Base-by-base conservation (phyloP, 2,888 invertebrate genomes). In the Shargacucullia verbasci region DNA sequence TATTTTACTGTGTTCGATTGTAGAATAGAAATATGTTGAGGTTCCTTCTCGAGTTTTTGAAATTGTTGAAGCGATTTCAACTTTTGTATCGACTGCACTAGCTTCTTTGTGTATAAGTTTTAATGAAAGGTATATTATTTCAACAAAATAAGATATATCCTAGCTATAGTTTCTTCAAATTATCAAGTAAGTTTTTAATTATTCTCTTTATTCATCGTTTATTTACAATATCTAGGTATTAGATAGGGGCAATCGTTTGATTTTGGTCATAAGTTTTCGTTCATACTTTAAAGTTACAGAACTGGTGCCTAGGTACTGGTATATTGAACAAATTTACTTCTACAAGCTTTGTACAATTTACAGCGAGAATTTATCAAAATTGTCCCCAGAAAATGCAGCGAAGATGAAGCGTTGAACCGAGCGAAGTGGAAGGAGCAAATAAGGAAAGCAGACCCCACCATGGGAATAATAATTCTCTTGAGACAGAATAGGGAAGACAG, bases 1-100 rank as follows among this genome's bases (percentile, higher is more conserved):
- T 73, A 70, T 74, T 75, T 76, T 76, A 81, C 45, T 54, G 55
- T 50, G 58, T 63, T 64, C 63, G 52, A 63, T 54, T 57, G 56
- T 34, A 56, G 40, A 58, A 53, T 72, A 75, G 56, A 73, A 69
- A 59, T 59, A 60, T 72, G 46, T 50, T 53, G 29, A 46, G 38
- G 33, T 55, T 48, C 5, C 35, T 34, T 38, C 33, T 27, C 34
- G n/a, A 37, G 5, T 44, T 57, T 65, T 39, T 47, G 33, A 56
- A 70, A 50, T 50, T 40, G 15, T 44, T 52, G 38, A 40, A 64
- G 47, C 15, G 15, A 13, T 50, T 35, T 49, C 49, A 40, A 55
- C 34, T 63, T 47, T 45, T 35, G 27, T 44, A 48, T 15, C 12
- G 10, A 47, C 54, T 41, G 1, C 5, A 29, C 9, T 20, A 20